phyloP scores from a whole-genome alignment of 23 tunicate genomes.

The Trididemnum clinides region DNA sequence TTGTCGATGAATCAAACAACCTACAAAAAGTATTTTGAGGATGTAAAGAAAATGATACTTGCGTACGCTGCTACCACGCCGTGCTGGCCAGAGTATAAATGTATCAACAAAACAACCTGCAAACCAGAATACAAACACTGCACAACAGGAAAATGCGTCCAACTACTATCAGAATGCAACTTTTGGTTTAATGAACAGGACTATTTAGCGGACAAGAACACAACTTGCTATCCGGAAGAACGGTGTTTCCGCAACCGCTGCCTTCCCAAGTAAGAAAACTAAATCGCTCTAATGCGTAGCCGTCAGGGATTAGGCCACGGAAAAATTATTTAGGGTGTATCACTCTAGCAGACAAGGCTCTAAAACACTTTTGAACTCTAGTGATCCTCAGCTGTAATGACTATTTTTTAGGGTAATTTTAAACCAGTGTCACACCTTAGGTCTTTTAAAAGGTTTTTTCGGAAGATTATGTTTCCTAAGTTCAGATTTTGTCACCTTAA shows the following conservation, averaged over 20 bases:
- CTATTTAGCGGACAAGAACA: neutral
- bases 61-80: neutral
- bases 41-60: neutral
- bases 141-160: conserved; percentile 44
- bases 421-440: no score
- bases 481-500: no score
- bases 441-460: no score
- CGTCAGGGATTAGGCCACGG: no score
- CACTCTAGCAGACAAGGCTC: no score
- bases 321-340: no score
- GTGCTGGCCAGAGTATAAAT: conserved; percentile 44
- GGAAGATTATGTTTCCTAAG: no score
- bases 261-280: neutral
- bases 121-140: conserved; percentile 43
- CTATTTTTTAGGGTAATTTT: no score
- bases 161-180: conserved; percentile 25
- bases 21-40: neutral
- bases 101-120: conserved; percentile 38
- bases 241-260: conserved; percentile 39
- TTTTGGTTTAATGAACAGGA: conserved; percentile 27
- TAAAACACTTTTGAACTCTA: no score
- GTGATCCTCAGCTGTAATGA: no score
- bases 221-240: conserved; percentile 50
- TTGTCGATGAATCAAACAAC: neutral
- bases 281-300: no score